A percentile compares a stretch with the other conserved stretches of the same genome.
These are phyloP conservation scores for Limanda limanda DNA, from an alignment of 2,113 vertebrate genomes.

Conservation along the genomic window DNA sequence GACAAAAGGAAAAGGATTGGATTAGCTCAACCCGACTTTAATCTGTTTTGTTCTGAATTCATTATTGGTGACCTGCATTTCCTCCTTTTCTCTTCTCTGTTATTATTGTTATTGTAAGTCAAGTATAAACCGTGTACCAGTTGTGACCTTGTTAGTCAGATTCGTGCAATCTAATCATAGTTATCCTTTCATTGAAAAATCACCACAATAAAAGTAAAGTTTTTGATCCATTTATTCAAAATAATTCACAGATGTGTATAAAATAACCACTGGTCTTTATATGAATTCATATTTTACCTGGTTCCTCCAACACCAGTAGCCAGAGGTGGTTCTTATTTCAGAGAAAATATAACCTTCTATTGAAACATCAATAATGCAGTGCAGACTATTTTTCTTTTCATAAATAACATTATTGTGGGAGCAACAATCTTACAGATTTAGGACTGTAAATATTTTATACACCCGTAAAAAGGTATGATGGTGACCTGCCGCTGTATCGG, in stretches of 20 bases:
- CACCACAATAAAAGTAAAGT: neutral
- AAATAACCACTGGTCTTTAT: neutral
- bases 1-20: neutral
- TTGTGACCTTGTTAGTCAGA: neutral
- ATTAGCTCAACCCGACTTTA: neutral
- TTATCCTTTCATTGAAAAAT: conserved; percentile 13
- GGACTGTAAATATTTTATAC: conserved; percentile 17
- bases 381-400: conserved; percentile 6
- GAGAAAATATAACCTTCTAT: neutral
- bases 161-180: conserved; percentile 6
- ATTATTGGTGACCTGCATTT: neutral
- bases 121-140: conserved; percentile 3
- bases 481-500: neutral
- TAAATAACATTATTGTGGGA: conserved; percentile 10
- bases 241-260: conserved; percentile 12
- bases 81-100: neutral
- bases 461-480: conserved; percentile 1
- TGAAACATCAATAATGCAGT: conserved; percentile 16
- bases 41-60: neutral
- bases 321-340: conserved; percentile 13
- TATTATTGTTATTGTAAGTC: neutral
- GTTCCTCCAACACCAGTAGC: conserved; percentile 1
- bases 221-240: conserved; percentile 13
- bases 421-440: neutral
- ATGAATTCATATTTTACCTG: neutral